Percentiles rank a stretch among this genome's conserved stretches.
Conservation (phyloP, 2,797 vertebrate genomes). For the Naso thynnoides region DNA sequence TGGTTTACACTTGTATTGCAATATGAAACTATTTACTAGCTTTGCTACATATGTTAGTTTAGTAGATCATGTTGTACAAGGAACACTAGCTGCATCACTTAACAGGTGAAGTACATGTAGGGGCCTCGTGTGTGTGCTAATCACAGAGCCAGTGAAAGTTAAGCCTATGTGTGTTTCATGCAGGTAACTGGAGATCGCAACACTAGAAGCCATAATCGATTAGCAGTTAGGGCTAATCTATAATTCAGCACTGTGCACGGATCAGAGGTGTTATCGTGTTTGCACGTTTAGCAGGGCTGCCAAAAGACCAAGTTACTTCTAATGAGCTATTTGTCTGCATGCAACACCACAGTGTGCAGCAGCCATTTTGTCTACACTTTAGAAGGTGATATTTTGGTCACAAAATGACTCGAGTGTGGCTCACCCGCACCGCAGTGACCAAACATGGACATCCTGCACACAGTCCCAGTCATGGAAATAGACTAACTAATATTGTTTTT, state of each 20-base stretch:
- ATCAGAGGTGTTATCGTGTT: conserved; percentile 61
- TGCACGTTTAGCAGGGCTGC: conserved; percentile 35
- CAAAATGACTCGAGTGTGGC: not conserved
- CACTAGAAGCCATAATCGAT: conserved; percentile 51
- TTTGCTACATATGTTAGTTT: not conserved
- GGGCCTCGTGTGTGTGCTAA: not conserved
- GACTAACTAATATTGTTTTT: conserved; percentile 59
- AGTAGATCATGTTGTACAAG: not conserved
- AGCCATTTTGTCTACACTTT: conserved; percentile 41
- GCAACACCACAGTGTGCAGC: not conserved
- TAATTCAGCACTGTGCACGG: conserved; percentile 63
- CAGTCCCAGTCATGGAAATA: conserved; percentile 53
- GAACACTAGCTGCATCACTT: not conserved
- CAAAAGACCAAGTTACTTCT: conserved; percentile 25
- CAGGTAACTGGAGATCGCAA: conserved; percentile 40
- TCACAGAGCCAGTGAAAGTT: conserved; percentile 2
- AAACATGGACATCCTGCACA: conserved; percentile 46
- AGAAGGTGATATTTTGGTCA: not conserved
- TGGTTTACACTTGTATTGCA: not conserved
- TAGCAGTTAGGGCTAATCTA: conserved; percentile 63
- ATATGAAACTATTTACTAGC: not conserved
- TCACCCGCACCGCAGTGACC: not conserved
- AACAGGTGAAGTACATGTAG: conserved; percentile 2
- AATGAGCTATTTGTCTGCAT: conserved; percentile 41
- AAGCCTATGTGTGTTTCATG: conserved; percentile 12